Conservation (phyloP, 2,888 invertebrate species). For the Adelognathus sp. region DNA sequence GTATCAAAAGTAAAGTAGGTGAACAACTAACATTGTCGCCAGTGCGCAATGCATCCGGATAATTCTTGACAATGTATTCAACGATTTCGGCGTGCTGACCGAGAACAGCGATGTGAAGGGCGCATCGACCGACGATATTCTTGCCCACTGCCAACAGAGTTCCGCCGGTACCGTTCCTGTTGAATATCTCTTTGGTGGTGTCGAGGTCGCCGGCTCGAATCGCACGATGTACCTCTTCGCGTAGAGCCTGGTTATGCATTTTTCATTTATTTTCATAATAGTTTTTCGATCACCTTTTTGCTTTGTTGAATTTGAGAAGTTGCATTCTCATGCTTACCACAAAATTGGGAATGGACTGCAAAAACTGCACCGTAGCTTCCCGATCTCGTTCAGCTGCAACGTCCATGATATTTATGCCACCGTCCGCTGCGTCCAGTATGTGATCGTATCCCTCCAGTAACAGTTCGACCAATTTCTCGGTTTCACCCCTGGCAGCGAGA, state of each 20-base stretch:
- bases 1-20: neutral
- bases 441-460: conserved; percentile 94
- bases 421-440: conserved; percentile 90
- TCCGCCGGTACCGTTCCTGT: conserved; percentile 82
- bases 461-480: conserved; percentile 86
- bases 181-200: conserved; percentile 83
- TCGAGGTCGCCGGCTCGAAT: conserved; percentile 86
- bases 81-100: conserved; percentile 92
- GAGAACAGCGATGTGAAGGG: conserved; percentile 93
- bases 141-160: conserved; percentile 84
- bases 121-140: conserved; percentile 88
- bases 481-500: conserved; percentile 90
- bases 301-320: neutral
- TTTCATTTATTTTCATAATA: neutral
- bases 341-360: conserved; percentile 88
- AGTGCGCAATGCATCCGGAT: conserved; percentile 88
- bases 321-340: conserved; percentile 83
- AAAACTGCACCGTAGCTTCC: conserved; percentile 86
- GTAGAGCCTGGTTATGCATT: conserved; percentile 84
- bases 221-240: conserved; percentile 89
- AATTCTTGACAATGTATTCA: conserved; percentile 87
- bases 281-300: neutral
- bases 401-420: conserved; percentile 86
- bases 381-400: conserved; percentile 87
- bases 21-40: conserved; percentile 93